These are phyloP conservation scores for Cetoscarus ocellatus DNA, from an alignment of 2,797 vertebrate species.

Conservation along the genomic window DNA sequence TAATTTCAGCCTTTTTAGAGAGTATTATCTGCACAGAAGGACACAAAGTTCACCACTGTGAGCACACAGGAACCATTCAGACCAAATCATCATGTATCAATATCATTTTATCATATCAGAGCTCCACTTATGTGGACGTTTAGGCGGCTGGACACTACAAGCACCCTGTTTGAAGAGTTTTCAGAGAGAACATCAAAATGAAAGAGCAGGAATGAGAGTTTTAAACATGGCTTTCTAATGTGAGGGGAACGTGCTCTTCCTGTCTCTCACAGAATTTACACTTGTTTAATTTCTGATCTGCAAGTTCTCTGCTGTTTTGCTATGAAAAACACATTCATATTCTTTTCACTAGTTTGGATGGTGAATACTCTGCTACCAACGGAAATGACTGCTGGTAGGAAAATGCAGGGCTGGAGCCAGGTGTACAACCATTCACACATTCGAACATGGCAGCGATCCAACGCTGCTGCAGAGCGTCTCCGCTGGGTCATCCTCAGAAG, in stretches of 20 bases:
- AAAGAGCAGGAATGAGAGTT: background rate
- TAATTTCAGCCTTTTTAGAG: background rate
- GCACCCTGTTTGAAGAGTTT: constrained; percentile 1
- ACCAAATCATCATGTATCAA: background rate
- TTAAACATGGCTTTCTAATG: background rate
- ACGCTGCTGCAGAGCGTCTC: constrained; percentile 7
- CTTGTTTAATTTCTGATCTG: background rate
- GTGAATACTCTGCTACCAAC: background rate
- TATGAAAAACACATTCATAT: background rate
- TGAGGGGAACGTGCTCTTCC: background rate
- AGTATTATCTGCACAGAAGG: background rate
- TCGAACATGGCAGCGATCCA: constrained; percentile 23
- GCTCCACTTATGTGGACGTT: constrained; percentile 5
- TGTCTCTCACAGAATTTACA: background rate
- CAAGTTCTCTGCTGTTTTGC: background rate
- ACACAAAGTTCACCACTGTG: background rate
- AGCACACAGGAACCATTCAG: background rate
- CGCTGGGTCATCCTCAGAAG: constrained; percentile 17
- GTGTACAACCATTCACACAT: constrained; percentile 7
- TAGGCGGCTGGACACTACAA: background rate
- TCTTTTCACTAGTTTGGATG: background rate
- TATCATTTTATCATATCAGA: background rate
- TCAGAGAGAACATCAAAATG: background rate
- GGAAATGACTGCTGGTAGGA: constrained; percentile 1
- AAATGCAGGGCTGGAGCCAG: constrained; percentile 7